Evolutionary conservation across 2,113 vertebrate genomes (phyloP).

Genomic region (Nesoenas mayeri): DNA sequence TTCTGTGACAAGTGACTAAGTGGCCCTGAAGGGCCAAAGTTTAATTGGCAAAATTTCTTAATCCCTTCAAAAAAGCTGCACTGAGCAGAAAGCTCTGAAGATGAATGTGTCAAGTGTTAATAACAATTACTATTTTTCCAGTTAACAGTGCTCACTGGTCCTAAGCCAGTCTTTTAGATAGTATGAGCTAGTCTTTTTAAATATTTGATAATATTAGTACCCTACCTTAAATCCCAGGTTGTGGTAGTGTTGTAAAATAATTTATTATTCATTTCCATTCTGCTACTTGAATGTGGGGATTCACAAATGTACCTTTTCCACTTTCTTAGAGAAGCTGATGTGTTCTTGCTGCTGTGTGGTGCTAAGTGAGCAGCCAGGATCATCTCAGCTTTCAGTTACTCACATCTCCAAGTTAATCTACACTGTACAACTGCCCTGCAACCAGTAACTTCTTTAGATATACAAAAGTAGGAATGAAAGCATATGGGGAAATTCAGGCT

Average conservation of each 20-base stretch:
- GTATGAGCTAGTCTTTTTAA: not conserved
- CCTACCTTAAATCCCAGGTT: not conserved
- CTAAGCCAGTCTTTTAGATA: not conserved
- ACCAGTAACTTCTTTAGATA: not conserved
- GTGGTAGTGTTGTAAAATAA: not conserved
- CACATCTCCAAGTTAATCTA: not conserved
- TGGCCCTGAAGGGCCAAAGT: not conserved
- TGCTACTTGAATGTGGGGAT: not conserved
- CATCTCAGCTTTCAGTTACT: not conserved
- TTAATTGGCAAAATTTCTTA: not conserved
- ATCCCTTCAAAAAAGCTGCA: not conserved
- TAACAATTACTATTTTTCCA: not conserved
- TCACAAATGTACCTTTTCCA: not conserved
- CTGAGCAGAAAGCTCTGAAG: not conserved
- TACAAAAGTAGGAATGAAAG: not conserved
- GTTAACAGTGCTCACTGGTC: not conserved
- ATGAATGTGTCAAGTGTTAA: not conserved
- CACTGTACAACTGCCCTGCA: not conserved
- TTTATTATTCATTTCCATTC: not conserved
- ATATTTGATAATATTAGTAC: not conserved
- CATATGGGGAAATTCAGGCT: not conserved
- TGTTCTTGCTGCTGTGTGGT: not conserved
- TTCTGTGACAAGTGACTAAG: not conserved
- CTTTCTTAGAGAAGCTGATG: not conserved
- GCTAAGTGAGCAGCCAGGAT: not conserved